These are phyloP conservation scores for Pteromalus puparum DNA, from an alignment of 1,140 invertebrate species.

Conservation along the genomic window DNA sequence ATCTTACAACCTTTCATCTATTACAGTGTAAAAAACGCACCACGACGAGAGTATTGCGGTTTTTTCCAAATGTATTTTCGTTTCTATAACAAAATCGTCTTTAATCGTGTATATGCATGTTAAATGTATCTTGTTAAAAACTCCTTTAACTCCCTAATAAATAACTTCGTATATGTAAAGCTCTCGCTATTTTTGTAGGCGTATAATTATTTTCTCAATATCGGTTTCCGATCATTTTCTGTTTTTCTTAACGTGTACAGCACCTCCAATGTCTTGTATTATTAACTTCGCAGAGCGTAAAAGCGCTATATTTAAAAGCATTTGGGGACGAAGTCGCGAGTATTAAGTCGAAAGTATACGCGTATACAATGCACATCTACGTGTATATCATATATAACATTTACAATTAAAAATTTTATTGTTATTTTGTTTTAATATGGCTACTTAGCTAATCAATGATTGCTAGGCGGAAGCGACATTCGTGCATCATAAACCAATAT, in stretches of 20 bases:
- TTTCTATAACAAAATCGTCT: slow-evolving; percentile 47
- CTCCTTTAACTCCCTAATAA: background rate
- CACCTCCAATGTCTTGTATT: background rate
- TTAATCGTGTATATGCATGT: slow-evolving; percentile 27
- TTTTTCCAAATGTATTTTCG: slow-evolving; percentile 41
- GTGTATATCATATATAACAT: slow-evolving; percentile 37
- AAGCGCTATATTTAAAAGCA: slow-evolving; percentile 17
- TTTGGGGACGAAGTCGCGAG: slow-evolving; percentile 31
- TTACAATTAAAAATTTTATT: slow-evolving; percentile 29
- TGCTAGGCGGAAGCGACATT: slow-evolving; percentile 25
- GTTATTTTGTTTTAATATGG: background rate
- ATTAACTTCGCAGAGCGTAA: background rate
- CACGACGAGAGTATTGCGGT: slow-evolving; percentile 10
- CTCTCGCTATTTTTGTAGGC: background rate
- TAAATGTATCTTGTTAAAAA: background rate
- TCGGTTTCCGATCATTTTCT: background rate
- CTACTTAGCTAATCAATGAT: slow-evolving; percentile 15
- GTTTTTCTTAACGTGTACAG: background rate
- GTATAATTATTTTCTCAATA: background rate
- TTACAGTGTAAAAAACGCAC: slow-evolving; percentile 37
- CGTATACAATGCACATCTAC: slow-evolving; percentile 35
- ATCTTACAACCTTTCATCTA: background rate
- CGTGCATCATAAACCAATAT: background rate
- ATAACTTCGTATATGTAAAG: background rate
- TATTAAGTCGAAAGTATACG: slow-evolving; percentile 41